Percentiles rank a stretch among this genome's conserved stretches.
phyloP scores from a whole-genome alignment of 2,888 invertebrate genomes.

The Cheilosia urbana region DNA sequence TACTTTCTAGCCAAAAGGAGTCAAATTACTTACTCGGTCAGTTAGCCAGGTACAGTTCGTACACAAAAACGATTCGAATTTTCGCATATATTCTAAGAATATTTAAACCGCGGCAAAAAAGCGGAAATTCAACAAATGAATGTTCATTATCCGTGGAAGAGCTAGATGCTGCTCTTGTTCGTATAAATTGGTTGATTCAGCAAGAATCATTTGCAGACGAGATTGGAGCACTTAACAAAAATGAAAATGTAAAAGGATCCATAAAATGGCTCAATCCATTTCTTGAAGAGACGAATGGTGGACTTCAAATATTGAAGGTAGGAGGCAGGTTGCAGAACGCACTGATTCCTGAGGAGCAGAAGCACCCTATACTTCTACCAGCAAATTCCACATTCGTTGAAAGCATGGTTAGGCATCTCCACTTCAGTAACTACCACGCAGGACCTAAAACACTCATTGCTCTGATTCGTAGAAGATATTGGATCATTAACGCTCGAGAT shows the following conservation, averaged over 20 bases:
- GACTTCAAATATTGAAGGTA: background rate
- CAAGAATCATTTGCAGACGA: background rate
- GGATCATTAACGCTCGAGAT: constrained; percentile 21
- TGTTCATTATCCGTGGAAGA: no score
- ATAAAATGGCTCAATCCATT: no score
- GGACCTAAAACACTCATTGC: constrained; percentile 27
- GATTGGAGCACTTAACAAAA: background rate
- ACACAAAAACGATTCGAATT: background rate
- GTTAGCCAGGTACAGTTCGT: background rate
- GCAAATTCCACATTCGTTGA: background rate
- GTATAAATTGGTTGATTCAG: background rate
- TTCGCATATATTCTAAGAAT: no score
- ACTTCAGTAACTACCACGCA: constrained; percentile 16
- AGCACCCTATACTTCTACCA: background rate
- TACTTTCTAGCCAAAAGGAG: background rate
- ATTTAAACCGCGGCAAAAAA: no score
- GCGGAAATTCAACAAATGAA: no score
- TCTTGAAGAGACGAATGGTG: background rate
- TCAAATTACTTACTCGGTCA: background rate
- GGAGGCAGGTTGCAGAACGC: no score
- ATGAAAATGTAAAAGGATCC: background rate
- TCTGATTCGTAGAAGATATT: constrained; percentile 19
- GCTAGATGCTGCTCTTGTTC: no score
- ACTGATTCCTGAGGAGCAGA: no score
- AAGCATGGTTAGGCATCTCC: background rate